These are phyloP conservation scores for Prorops nasuta DNA, from an alignment of 1,140 invertebrate species.

Conservation along the genomic window DNA sequence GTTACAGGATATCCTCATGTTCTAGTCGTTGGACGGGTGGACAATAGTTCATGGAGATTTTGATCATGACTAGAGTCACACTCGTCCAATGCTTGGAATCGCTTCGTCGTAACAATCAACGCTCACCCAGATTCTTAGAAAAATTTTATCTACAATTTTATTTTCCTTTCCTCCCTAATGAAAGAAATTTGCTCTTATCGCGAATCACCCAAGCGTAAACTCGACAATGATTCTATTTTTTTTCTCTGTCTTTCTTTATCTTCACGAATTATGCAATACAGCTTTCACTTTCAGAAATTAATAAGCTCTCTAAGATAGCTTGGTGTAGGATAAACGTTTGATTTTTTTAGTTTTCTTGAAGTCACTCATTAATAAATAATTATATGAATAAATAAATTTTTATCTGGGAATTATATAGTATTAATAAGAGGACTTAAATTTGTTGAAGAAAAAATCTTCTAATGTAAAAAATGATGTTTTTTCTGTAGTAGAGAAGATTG, in stretches of 20 bases:
- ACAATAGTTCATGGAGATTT: conserved; percentile 48
- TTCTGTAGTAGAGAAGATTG: conserved; percentile 32
- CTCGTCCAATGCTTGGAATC: conserved; percentile 45
- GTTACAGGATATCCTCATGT: conserved; percentile 14
- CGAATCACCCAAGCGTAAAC: neutral
- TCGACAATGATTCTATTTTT: neutral
- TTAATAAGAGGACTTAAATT: neutral
- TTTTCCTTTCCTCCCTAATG: neutral
- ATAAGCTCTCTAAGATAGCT: neutral
- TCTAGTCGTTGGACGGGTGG: conserved; percentile 40
- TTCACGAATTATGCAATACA: neutral
- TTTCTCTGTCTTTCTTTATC: neutral
- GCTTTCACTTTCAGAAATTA: neutral
- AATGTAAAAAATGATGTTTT: neutral
- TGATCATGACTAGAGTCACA: conserved; percentile 53
- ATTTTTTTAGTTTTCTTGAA: too few relatives aligned
- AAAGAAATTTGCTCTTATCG: conserved; percentile 4
- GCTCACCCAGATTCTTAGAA: neutral
- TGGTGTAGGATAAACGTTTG: too few relatives aligned
- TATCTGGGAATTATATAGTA: neutral
- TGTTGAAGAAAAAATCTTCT: neutral
- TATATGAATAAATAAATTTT: conserved; percentile 11
- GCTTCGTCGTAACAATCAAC: conserved; percentile 19
- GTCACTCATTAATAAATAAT: too few relatives aligned
- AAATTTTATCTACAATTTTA: neutral